Evolutionary conservation across 1,140 invertebrate genomes (phyloP).

Genomic region (Dinoponera quadriceps): DNA sequence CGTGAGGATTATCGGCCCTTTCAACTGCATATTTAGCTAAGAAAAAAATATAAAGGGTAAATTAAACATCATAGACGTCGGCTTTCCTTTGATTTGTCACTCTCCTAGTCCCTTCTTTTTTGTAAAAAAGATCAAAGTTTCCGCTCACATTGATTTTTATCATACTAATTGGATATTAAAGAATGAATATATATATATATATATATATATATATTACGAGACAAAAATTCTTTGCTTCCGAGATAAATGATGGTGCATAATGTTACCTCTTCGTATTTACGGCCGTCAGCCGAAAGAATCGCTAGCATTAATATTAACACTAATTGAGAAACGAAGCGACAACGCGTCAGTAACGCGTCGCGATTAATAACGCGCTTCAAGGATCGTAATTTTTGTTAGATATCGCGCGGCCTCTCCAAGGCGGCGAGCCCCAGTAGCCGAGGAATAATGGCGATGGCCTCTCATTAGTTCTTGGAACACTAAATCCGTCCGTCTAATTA

Average conservation of each 20-base stretch:
- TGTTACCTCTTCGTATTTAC: background rate
- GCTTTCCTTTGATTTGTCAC: too few species aligned
- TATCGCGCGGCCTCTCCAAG: background rate
- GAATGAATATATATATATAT: background rate
- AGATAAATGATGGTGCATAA: background rate
- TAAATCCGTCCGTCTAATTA: constrained; percentile 53
- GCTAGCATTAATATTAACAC: background rate
- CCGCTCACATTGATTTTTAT: too few species aligned
- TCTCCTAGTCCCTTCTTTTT: too few species aligned
- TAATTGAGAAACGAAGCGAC: constrained; percentile 18
- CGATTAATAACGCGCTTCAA: constrained; percentile 15
- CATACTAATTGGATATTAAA: background rate
- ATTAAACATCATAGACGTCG: too few species aligned
- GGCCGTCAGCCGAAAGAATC: background rate
- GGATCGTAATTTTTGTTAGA: constrained; percentile 23
- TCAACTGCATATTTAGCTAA: too few species aligned
- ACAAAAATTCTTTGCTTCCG: background rate
- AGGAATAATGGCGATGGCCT: constrained; percentile 43
- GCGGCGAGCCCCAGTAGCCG: background rate
- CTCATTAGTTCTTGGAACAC: constrained; percentile 33
- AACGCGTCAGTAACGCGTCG: background rate
- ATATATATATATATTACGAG: background rate
- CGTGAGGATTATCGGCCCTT: too few species aligned
- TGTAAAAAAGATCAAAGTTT: too few species aligned
- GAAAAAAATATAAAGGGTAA: too few species aligned